phyloP scores from a whole-genome alignment of 2,888 invertebrate genomes.

The Athetis lepigone region DNA sequence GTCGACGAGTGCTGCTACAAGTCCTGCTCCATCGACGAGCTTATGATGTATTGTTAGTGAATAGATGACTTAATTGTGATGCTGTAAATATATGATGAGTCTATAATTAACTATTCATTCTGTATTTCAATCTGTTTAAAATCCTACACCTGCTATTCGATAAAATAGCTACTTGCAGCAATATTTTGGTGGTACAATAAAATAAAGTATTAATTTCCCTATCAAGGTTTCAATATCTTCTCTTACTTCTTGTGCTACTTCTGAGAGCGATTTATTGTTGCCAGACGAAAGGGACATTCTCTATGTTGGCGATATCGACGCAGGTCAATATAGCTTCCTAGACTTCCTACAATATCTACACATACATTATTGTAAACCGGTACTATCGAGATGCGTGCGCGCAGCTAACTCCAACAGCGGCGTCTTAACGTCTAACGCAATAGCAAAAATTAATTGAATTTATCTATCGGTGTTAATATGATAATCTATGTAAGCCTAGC shows the following conservation, averaged over 20 bases:
- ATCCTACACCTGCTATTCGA: too few species aligned
- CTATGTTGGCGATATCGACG: not conserved
- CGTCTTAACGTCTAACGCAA: constrained; percentile 51
- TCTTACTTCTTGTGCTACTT: not conserved
- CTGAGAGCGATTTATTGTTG: too few species aligned
- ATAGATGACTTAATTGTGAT: constrained; percentile 10
- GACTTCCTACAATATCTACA: not conserved
- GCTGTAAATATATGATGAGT: constrained; percentile 26
- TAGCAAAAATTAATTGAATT: constrained; percentile 50
- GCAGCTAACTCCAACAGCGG: constrained; percentile 8
- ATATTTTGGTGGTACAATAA: not conserved
- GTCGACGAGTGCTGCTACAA: constrained; percentile 70
- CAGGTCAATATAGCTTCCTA: not conserved
- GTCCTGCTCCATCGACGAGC: constrained; percentile 62
- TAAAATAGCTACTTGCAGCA: too few species aligned
- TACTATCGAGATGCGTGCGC: constrained; percentile 12
- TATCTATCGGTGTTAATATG: constrained; percentile 57
- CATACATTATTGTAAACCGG: constrained; percentile 19
- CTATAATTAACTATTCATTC: not conserved
- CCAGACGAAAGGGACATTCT: not conserved
- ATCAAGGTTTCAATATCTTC: not conserved
- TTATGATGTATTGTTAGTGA: constrained; percentile 62
- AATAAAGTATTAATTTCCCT: not conserved
- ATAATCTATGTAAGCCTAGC: constrained; percentile 49
- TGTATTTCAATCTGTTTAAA: not conserved